phyloP scores from a whole-genome alignment of 2,888 invertebrate species.

The Mantis religiosa region DNA sequence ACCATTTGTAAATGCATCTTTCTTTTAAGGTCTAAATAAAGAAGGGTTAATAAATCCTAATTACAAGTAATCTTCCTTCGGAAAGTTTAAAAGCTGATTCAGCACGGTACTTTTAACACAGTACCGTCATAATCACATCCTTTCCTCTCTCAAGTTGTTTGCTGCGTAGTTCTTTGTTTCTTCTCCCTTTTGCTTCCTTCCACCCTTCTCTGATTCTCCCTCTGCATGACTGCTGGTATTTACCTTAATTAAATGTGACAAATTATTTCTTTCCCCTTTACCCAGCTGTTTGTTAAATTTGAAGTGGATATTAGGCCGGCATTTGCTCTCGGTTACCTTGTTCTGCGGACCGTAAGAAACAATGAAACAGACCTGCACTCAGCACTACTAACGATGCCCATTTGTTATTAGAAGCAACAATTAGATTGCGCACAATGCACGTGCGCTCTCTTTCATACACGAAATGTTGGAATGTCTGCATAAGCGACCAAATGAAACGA shows the following conservation, averaged over 20 bases:
- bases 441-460: not conserved
- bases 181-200: not conserved
- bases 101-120: not conserved
- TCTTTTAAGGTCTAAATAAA: not conserved
- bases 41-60: not conserved
- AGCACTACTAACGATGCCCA: constrained; percentile 10
- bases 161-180: not conserved
- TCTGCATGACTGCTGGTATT: not conserved
- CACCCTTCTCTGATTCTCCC: not conserved
- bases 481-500: not conserved
- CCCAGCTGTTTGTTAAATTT: not conserved
- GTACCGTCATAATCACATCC: not conserved
- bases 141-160: not conserved
- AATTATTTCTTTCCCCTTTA: constrained; percentile 17
- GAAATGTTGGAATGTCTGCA: not conserved
- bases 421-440: not conserved
- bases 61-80: not conserved
- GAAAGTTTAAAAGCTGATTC: not conserved
- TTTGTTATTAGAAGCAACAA: constrained; percentile 25
- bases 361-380: not conserved
- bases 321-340: not conserved
- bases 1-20: not conserved
- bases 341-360: not conserved
- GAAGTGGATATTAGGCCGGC: not conserved
- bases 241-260: constrained; percentile 19